Evolutionary conservation across 2,888 invertebrate species (phyloP).

Genomic region (Scotopteryx bipunctaria): DNA sequence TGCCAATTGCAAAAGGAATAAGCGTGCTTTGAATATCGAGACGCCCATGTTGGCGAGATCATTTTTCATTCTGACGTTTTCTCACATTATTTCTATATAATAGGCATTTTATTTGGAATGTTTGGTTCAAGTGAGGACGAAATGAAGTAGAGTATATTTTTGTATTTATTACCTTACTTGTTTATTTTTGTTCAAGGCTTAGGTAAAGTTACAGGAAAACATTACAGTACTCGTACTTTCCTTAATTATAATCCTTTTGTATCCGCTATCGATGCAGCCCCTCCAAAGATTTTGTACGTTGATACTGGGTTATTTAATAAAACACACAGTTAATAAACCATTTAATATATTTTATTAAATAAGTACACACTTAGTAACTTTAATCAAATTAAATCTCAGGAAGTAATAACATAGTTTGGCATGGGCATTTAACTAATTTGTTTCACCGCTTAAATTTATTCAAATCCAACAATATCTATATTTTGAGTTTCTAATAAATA

Average conservation of each 20-base stretch:
- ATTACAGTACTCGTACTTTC: too few relatives aligned
- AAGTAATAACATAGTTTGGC: constrained; percentile 76
- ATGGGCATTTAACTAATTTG: constrained; percentile 48
- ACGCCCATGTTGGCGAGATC: constrained; percentile 1
- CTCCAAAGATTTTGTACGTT: too few relatives aligned
- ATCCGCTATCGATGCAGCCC: too few relatives aligned
- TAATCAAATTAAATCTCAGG: constrained; percentile 66
- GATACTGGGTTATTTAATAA: too few relatives aligned
- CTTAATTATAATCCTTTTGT: too few relatives aligned
- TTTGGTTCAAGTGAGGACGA: too few relatives aligned
- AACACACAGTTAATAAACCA: constrained; percentile 19
- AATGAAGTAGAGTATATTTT: too few relatives aligned
- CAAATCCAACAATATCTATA: constrained; percentile 55
- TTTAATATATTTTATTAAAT: constrained; percentile 45
- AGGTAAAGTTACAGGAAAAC: too few relatives aligned
- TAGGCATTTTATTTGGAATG: background rate
- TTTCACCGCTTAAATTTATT: constrained; percentile 50
- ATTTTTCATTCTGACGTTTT: constrained; percentile 15
- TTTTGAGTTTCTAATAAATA: constrained; percentile 62
- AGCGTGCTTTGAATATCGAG: constrained; percentile 23
- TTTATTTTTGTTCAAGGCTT: too few relatives aligned
- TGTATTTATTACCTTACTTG: too few relatives aligned
- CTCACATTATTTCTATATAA: constrained; percentile 4
- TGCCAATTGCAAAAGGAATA: constrained; percentile 31
- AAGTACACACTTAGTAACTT: constrained; percentile 56